Conservation (phyloP, 92 coral and sea anemone genomes). For the Diadumene lineata region DNA sequence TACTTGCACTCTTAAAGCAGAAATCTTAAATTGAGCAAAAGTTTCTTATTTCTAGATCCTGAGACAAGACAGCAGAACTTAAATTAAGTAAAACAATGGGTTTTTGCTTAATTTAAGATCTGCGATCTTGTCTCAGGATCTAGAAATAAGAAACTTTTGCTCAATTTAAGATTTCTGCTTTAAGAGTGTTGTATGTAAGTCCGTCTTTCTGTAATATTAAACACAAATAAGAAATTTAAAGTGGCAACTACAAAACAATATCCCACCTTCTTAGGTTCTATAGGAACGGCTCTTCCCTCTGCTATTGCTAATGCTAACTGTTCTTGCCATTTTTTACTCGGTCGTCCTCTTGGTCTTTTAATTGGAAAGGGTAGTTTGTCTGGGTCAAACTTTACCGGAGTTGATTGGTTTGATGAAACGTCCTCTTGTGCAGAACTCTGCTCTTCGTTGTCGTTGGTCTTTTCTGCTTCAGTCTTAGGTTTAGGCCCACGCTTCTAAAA, state of each 20-base stretch:
- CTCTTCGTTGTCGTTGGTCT: slow-evolving; percentile 9
- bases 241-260: not conserved
- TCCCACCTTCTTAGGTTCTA: slow-evolving; percentile 27
- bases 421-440: slow-evolving; percentile 2
- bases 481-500: slow-evolving; percentile 28
- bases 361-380: slow-evolving; percentile 25
- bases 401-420: slow-evolving; percentile 5
- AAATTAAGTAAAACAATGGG: too few relatives aligned
- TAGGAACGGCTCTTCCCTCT: slow-evolving; percentile 30
- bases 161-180: too few relatives aligned
- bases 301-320: slow-evolving; percentile 32
- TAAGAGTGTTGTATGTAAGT: too few relatives aligned
- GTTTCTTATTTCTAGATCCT: too few relatives aligned
- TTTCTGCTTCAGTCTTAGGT: slow-evolving; percentile 28
- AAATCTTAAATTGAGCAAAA: too few relatives aligned
- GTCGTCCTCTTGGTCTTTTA: slow-evolving; percentile 43
- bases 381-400: slow-evolving; percentile 24
- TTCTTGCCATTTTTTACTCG: slow-evolving; percentile 50
- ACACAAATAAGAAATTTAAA: not conserved
- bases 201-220: not conserved
- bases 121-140: too few relatives aligned
- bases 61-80: too few relatives aligned
- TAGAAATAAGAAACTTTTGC: too few relatives aligned
- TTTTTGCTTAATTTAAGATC: too few relatives aligned
- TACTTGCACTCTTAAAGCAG: too few relatives aligned